These are phyloP conservation scores for Eumaeus atala DNA, from an alignment of 1,140 invertebrate genomes.

Conservation along the genomic window DNA sequence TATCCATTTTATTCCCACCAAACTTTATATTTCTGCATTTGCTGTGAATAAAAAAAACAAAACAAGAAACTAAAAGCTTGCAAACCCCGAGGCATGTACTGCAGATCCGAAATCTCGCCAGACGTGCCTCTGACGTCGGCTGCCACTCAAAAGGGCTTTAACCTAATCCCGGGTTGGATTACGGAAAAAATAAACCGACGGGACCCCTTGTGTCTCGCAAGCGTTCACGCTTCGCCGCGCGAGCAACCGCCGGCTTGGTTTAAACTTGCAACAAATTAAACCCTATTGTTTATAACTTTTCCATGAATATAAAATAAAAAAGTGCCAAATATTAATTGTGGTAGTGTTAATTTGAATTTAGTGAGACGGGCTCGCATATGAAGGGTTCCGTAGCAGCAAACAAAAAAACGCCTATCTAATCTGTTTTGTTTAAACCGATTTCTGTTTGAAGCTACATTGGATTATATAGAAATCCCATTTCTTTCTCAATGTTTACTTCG, in stretches of 20 bases:
- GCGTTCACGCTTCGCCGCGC: constrained; percentile 60
- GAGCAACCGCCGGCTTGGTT: constrained; percentile 20
- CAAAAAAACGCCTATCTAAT: too few species aligned
- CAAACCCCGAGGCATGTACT: constrained; percentile 32
- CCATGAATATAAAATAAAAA: too few species aligned
- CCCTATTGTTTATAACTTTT: not conserved
- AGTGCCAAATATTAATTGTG: too few species aligned
- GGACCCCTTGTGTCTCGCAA: constrained; percentile 56
- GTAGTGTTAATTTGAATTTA: too few species aligned
- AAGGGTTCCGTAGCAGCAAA: too few species aligned
- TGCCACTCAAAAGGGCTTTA: constrained; percentile 69
- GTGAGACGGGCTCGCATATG: too few species aligned
- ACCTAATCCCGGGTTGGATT: constrained; percentile 67
- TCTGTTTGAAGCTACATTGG: too few species aligned
- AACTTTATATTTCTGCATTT: too few species aligned
- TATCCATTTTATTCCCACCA: too few species aligned
- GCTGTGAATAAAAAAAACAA: constrained; percentile 18
- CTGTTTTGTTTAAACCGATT: too few species aligned
- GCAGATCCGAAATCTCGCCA: constrained; percentile 43
- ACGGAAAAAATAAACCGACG: constrained; percentile 65
- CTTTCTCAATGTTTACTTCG: too few species aligned
- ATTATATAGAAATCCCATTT: too few species aligned
- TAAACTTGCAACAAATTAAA: constrained; percentile 17
- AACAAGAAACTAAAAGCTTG: constrained; percentile 8
- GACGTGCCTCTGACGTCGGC: constrained; percentile 63